phyloP scores from a whole-genome alignment of 2,888 invertebrate species.

The Proisotoma minuta region DNA sequence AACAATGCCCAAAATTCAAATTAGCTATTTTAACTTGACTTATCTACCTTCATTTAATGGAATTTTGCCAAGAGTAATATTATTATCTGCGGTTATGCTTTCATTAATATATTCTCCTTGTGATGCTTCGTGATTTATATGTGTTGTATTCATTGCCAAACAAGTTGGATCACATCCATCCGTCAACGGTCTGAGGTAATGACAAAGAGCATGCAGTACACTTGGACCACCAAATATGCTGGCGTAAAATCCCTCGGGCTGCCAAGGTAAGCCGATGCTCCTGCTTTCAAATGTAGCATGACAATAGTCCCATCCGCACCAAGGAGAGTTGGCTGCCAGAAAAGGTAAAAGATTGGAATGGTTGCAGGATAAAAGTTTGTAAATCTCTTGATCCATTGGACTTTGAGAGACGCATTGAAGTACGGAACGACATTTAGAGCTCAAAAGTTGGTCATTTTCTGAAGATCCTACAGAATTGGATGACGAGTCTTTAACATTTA shows the following conservation, averaged over 20 bases:
- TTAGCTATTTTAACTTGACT: not conserved
- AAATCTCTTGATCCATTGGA: constrained; percentile 20
- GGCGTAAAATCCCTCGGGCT: constrained; percentile 44
- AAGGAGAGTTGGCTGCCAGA: constrained; percentile 27
- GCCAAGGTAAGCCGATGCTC: constrained; percentile 44
- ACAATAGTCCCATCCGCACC: constrained; percentile 45
- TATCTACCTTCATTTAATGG: not conserved
- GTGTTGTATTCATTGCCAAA: constrained; percentile 14
- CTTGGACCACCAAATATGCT: constrained; percentile 44
- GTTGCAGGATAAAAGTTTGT: constrained; percentile 30
- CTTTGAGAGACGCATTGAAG: constrained; percentile 32
- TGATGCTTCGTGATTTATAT: not conserved
- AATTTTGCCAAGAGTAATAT: not conserved
- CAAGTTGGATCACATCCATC: constrained; percentile 25
- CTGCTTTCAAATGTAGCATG: constrained; percentile 28
- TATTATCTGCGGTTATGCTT: constrained; percentile 12
- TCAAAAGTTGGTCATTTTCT: not conserved
- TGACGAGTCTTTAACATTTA: not conserved
- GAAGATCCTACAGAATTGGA: not conserved
- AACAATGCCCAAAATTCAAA: not conserved
- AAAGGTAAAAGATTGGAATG: constrained; percentile 33
- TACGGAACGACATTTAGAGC: constrained; percentile 16
- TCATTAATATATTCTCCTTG: constrained; percentile 21
- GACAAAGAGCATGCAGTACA: constrained; percentile 40
- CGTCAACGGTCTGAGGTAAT: constrained; percentile 39